A percentile compares a stretch with the other conserved stretches of the same genome.
These are phyloP conservation scores for Paramisgurnus dabryanus DNA, from an alignment of 2,113 vertebrate genomes.

Conservation along the genomic window DNA sequence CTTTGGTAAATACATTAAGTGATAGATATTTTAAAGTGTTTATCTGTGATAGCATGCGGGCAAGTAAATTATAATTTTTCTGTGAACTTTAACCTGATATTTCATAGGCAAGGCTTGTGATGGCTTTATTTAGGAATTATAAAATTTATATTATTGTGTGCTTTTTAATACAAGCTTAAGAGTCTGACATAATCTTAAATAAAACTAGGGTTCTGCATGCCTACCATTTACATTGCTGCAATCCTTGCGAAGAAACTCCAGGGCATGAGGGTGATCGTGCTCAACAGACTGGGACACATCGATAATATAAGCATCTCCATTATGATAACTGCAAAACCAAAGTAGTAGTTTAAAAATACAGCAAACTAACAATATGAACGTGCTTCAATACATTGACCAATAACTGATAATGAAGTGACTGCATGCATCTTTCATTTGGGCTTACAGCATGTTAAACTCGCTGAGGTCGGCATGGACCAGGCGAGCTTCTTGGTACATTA, in stretches of 20 bases:
- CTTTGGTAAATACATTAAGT: no score
- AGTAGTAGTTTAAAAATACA: neutral
- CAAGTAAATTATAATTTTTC: no score
- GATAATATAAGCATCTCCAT: conserved; percentile 85
- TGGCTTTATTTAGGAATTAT: no score
- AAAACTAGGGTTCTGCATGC: conserved; percentile 17
- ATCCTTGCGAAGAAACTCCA: conserved; percentile 96
- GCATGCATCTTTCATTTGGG: neutral
- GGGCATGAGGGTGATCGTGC: conserved; percentile 91
- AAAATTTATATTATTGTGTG: no score
- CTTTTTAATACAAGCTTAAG: no score
- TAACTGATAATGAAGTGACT: neutral
- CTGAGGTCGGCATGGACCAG: conserved; percentile 97
- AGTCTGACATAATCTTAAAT: no score
- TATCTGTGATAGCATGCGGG: no score
- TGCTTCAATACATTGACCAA: neutral
- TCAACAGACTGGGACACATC: conserved; percentile 97
- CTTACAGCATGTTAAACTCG: conserved; percentile 97
- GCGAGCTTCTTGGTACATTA: conserved; percentile 91
- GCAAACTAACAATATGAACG: neutral
- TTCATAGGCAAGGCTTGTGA: no score
- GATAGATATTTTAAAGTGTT: no score
- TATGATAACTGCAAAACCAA: conserved; percentile 77
- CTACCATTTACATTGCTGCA: conserved; percentile 90
- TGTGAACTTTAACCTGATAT: no score